Evolutionary conservation across 2,888 invertebrate genomes (phyloP), one percentile per base, ranked within the genome.

Genomic region (Thereva unica): DNA sequence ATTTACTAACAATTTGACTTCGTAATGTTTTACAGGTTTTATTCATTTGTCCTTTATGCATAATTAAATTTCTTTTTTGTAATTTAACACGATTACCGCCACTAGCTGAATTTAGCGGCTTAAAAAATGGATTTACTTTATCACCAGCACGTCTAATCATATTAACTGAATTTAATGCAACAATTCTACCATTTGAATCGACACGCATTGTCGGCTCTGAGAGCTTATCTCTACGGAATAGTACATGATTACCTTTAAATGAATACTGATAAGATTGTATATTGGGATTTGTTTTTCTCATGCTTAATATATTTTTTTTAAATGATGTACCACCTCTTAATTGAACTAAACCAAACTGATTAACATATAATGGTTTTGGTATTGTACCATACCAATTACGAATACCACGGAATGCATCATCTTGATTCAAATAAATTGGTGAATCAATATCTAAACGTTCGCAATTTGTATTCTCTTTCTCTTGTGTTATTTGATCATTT

Each of bases 331-430:
- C 54, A 37, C 68, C 67, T 3, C 57, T 41, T 8, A 69, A n/a
- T 56, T 67, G 68, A 9, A 55, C 45, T 40, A 70, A 47, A 23
- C 67, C 67, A 42, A 68, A 70, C 4, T 45, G 41, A 44, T 68
- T 68, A 7, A 65, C 56, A 23, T 61, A 35, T 12, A 67, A 44
- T 1, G 70, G 70, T 53, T 49, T 64, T 6, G 70, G 70, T n/a
- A 55, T n/a, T 5, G 37, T 12, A 8, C 54, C 52, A 41, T 70
- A 66, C 56, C 66, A 67, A n/a, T 59, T 64, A 23, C 52, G 50
- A 9, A 57, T 6, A 8, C 66, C 53, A 23, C 50, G 52, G 12
- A 50, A 47, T 35, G 47, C 57, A 37, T 59, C 57, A 4, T 47
- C 34, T 23, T 23, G 23, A 23, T 23, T 23, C 1, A 23, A 23